Evolutionary conservation across 2,113 vertebrate genomes (phyloP).

Genomic region (Meleagris gallopavo): DNA sequence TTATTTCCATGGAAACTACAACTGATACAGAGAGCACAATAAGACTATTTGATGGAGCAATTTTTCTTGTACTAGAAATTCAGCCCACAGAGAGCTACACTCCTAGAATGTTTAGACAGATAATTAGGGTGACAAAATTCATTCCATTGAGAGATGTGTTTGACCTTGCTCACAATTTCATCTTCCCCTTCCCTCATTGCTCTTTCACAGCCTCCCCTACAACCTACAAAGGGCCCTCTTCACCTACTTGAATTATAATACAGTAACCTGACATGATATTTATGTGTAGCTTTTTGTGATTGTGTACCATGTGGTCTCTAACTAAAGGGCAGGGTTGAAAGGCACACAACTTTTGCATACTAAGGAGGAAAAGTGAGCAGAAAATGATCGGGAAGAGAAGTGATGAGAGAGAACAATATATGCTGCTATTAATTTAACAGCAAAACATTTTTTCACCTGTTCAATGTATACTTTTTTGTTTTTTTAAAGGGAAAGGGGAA

Average conservation of each 20-base stretch:
- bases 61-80: slow-evolving; percentile 13
- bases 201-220: background rate
- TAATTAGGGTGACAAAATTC: slow-evolving; percentile 53
- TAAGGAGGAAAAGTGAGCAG: background rate
- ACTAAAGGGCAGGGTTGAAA: background rate
- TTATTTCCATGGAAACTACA: background rate
- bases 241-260: background rate
- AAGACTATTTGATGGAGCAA: background rate
- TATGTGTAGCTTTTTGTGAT: background rate
- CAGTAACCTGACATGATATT: background rate
- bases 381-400: background rate
- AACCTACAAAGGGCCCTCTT: background rate
- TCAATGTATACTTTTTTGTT: background rate
- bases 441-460: fast-evolving
- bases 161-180: slow-evolving; percentile 16
- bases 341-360: background rate
- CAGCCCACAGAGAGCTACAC: background rate
- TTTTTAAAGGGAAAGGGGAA: background rate
- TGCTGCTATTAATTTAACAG: background rate
- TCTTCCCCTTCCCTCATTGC: background rate
- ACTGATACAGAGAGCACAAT: background rate
- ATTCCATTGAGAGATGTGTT: background rate
- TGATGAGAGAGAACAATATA: background rate
- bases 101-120: background rate
- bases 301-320: background rate